phyloP scores from a whole-genome alignment of 1,140 invertebrate species.

The Lepidostoma basale region DNA sequence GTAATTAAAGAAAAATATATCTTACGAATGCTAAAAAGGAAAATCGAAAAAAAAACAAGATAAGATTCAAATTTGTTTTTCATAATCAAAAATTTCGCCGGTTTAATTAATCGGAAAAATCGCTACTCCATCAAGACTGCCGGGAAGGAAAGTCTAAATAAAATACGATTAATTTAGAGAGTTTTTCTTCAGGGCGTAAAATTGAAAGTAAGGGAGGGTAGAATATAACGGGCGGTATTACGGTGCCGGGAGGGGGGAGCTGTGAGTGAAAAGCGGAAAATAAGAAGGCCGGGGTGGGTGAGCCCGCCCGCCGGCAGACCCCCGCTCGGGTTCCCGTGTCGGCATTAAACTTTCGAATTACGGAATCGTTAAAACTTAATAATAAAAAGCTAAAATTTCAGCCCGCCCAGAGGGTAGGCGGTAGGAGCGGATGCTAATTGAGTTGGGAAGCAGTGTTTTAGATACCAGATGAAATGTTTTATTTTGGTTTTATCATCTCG shows the following conservation, averaged over 20 bases:
- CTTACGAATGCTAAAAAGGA: background rate
- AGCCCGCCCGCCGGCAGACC: conserved; percentile 4
- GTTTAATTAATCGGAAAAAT: conserved; percentile 21
- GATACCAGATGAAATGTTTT: conserved; percentile 18
- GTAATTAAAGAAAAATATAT: background rate
- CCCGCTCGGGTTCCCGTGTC: conserved; percentile 27
- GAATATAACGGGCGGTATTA: background rate
- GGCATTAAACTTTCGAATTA: conserved; percentile 47
- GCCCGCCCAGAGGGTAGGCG: conserved; percentile 19
- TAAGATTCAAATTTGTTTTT: background rate
- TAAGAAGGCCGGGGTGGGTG: conserved; percentile 15
- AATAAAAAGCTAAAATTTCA: conserved; percentile 47
- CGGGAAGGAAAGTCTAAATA: conserved; percentile 8
- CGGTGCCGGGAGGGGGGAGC: background rate
- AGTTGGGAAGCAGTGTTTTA: conserved; percentile 42
- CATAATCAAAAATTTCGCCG: background rate
- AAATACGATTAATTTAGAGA: conserved; percentile 31
- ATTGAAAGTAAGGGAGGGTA: conserved; percentile 21
- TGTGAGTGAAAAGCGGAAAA: conserved; percentile 35
- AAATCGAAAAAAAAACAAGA: conserved; percentile 1
- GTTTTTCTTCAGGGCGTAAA: conserved; percentile 27
- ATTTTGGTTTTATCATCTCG: conserved; percentile 4
- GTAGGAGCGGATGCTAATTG: conserved; percentile 43
- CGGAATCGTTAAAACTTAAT: conserved; percentile 47
- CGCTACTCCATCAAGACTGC: conserved; percentile 15